phyloP scores from a whole-genome alignment of 2,113 vertebrate genomes.

The Ardeotis arabs region DNA sequence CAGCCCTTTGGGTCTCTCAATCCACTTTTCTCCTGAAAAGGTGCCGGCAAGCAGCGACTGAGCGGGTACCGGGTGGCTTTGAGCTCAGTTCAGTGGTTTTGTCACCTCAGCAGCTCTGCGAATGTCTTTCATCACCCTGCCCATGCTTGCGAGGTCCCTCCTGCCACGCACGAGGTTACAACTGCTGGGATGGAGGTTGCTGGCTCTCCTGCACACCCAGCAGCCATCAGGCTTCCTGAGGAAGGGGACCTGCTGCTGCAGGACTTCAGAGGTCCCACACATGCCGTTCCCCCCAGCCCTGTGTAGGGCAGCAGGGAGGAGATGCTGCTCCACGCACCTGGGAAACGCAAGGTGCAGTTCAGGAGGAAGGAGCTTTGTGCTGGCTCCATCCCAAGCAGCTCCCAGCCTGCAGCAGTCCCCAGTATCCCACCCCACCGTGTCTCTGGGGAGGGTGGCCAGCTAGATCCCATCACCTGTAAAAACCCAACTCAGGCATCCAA shows the following conservation, averaged over 20 bases:
- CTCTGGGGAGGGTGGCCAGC: not conserved
- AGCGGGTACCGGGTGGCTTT: fast-evolving
- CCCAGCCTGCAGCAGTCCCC: not conserved
- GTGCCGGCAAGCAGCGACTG: not conserved
- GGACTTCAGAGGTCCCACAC: not conserved
- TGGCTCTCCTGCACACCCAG: fast-evolving
- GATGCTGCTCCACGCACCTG: not conserved
- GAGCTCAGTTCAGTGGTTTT: not conserved
- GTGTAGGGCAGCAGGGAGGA: not conserved
- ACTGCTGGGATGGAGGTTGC: no score
- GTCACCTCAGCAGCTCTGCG: not conserved
- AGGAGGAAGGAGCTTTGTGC: not conserved
- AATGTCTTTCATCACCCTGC: not conserved
- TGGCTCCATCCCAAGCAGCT: not conserved
- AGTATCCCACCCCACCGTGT: fast-evolving
- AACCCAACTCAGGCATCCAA: not conserved
- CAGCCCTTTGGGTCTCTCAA: not conserved
- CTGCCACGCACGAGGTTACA: not conserved
- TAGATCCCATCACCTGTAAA: not conserved
- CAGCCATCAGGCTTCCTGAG: fast-evolving
- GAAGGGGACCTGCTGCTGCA: not conserved
- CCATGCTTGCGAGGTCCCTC: fast-evolving
- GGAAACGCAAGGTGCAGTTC: fast-evolving
- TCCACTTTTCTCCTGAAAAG: not conserved
- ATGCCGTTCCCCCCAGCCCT: no score